phyloP scores from a whole-genome alignment of 2,113 vertebrate species.

The Empidonax alnorum region DNA sequence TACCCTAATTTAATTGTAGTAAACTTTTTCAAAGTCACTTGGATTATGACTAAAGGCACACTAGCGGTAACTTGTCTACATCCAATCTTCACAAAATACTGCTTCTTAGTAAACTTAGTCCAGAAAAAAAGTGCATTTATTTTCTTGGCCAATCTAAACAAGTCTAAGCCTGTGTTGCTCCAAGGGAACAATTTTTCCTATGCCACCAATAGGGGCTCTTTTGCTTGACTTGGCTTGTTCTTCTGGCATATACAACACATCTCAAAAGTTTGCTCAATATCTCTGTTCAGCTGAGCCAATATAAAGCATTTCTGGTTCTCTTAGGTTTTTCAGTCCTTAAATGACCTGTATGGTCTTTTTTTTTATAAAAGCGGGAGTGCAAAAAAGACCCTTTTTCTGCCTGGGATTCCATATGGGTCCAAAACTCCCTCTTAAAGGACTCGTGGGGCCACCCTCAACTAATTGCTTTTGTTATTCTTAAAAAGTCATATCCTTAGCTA shows the following conservation, averaged over 20 bases:
- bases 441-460: background rate
- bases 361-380: background rate
- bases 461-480: background rate
- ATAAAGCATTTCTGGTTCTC: constrained; percentile 36
- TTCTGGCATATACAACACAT: background rate
- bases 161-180: background rate
- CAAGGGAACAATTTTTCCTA: constrained; percentile 6
- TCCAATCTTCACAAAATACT: background rate
- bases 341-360: background rate
- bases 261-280: background rate
- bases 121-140: background rate
- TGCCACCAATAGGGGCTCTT: background rate
- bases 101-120: background rate
- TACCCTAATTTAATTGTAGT: background rate
- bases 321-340: constrained; percentile 3
- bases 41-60: background rate
- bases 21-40: background rate
- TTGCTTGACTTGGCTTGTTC: constrained; percentile 46
- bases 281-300: constrained; percentile 20
- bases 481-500: background rate
- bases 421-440: background rate
- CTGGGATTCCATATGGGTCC: background rate
- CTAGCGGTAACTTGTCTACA: background rate
- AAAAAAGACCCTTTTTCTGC: background rate
- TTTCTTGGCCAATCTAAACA: constrained; percentile 37